Conservation (phyloP, 2,888 invertebrate species). For the Dascillus cervinus region DNA sequence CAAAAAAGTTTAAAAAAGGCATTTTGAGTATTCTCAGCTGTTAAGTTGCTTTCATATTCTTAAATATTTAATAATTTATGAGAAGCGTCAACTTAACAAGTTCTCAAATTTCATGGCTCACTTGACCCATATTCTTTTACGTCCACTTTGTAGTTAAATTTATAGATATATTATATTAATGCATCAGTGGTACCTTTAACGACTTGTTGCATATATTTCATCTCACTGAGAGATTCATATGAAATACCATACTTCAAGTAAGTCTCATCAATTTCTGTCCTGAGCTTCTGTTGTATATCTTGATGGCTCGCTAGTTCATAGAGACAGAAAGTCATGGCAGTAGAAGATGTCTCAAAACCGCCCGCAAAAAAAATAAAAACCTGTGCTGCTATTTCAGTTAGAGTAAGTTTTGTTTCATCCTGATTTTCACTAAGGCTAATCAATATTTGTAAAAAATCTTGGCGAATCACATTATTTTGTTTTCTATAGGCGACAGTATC, state of each 20-base stretch:
- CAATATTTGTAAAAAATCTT: constrained; percentile 3
- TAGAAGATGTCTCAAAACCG: constrained; percentile 41
- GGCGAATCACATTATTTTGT: not conserved
- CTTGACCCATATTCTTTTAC: no score
- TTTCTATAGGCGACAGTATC: constrained; percentile 2
- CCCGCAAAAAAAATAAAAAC: constrained; percentile 39
- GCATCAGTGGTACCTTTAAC: constrained; percentile 34
- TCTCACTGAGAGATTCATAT: constrained; percentile 38
- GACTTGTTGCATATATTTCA: constrained; percentile 42
- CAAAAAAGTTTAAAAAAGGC: no score
- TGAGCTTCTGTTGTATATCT: constrained; percentile 36
- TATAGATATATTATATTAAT: no score
- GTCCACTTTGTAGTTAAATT: no score
- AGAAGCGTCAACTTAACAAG: no score
- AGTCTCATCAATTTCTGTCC: constrained; percentile 31
- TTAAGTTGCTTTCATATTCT: no score
- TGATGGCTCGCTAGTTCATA: constrained; percentile 35
- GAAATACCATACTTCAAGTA: constrained; percentile 29
- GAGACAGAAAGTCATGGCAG: constrained; percentile 31
- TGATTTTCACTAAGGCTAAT: constrained; percentile 1
- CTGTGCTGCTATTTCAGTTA: constrained; percentile 28
- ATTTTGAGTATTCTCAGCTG: no score
- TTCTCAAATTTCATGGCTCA: no score
- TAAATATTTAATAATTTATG: no score
- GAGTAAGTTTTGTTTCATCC: constrained; percentile 2